Evolutionary conservation across 1,140 invertebrate genomes (phyloP).

Genomic region (Caenorhabditis latens): DNA sequence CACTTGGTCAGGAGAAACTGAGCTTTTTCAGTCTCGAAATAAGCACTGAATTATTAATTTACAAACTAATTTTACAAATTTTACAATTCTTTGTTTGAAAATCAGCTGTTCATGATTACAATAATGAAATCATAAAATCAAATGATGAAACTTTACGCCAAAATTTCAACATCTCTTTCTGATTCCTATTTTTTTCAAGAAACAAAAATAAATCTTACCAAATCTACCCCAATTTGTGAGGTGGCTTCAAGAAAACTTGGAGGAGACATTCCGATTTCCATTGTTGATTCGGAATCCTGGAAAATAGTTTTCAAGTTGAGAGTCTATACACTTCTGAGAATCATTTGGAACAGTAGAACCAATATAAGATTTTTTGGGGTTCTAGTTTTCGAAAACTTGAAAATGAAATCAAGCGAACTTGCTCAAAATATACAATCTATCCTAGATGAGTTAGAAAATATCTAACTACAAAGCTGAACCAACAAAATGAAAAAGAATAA

Average conservation of each 20-base stretch:
- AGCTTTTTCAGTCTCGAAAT: too few relatives aligned
- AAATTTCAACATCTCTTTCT: neutral
- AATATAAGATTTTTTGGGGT: too few relatives aligned
- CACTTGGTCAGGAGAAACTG: too few relatives aligned
- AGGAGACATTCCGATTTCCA: slow-evolving; percentile 48
- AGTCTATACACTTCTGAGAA: neutral
- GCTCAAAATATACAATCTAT: too few relatives aligned
- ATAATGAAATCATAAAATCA: neutral
- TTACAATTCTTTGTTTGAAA: too few relatives aligned
- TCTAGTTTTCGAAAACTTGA: too few relatives aligned
- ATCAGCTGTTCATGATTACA: too few relatives aligned
- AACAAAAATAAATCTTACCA: neutral
- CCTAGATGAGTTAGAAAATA: too few relatives aligned
- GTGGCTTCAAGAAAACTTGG: neutral
- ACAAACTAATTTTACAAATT: too few relatives aligned
- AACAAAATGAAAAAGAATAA: neutral
- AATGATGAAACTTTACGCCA: neutral
- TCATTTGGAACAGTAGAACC: too few relatives aligned
- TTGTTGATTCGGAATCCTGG: slow-evolving; percentile 2
- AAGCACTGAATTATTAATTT: too few relatives aligned
- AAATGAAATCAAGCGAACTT: too few relatives aligned
- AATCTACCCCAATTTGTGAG: neutral
- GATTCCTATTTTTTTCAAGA: neutral
- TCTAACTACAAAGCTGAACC: neutral
- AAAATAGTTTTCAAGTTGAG: neutral